These are phyloP conservation scores for Nesogale talazaci DNA, from an alignment of 2,113 vertebrate species.

Conservation along the genomic window DNA sequence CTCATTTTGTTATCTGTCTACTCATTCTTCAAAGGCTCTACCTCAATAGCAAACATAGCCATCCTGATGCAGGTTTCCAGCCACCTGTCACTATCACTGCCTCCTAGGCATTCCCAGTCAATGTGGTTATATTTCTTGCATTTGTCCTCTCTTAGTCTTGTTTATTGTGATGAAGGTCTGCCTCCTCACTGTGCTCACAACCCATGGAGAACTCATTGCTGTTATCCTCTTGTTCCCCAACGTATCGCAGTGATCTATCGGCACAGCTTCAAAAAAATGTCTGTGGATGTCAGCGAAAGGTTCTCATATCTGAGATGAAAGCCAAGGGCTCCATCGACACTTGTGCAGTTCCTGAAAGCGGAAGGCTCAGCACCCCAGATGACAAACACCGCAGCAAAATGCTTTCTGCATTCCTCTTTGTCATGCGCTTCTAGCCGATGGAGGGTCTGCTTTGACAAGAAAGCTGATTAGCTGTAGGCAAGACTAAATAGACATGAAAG, in stretches of 20 bases:
- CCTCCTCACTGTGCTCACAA: background rate
- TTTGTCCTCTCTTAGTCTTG: background rate
- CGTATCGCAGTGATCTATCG: background rate
- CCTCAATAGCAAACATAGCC: background rate
- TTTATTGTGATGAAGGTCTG: background rate
- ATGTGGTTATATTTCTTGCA: background rate
- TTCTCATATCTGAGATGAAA: background rate
- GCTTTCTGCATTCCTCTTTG: background rate
- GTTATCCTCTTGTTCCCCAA: background rate
- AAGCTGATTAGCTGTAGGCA: conserved; percentile 46
- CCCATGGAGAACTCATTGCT: background rate
- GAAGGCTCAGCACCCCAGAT: background rate
- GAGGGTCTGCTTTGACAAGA: conserved; percentile 35
- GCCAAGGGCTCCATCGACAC: background rate
- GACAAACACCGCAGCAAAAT: background rate
- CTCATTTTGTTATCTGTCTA: background rate
- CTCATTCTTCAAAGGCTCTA: background rate
- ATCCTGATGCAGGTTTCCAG: too few relatives aligned
- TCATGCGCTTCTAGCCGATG: background rate
- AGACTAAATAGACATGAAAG: conserved; percentile 45
- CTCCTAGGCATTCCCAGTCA: background rate
- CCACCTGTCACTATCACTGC: background rate
- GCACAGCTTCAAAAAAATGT: background rate
- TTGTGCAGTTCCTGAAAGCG: background rate
- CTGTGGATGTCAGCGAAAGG: background rate